Evolutionary conservation across 1,140 invertebrate genomes (phyloP).

Genomic region (Cataglyphis hispanica): DNA sequence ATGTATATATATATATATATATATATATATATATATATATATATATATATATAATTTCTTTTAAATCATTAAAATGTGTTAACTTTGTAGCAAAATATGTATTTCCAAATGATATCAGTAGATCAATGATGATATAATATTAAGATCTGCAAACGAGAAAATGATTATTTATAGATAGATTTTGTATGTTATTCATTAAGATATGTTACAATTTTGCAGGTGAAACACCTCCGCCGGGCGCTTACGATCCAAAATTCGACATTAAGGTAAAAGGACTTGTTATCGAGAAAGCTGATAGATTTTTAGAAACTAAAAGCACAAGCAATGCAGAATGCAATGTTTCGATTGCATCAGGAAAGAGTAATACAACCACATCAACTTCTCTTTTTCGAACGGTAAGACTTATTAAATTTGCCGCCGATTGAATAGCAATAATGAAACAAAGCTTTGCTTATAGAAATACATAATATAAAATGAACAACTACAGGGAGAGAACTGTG

Average conservation of each 20-base stretch:
- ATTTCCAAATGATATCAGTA: not conserved
- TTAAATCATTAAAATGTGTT: not conserved
- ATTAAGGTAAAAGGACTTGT: constrained; percentile 80
- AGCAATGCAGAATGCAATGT: constrained; percentile 76
- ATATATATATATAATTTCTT: not conserved
- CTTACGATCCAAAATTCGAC: constrained; percentile 84
- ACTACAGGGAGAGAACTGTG: too few relatives aligned
- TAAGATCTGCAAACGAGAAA: not conserved
- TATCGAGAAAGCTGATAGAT: constrained; percentile 82
- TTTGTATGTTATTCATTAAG: constrained; percentile 4
- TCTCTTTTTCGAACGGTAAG: constrained; percentile 55
- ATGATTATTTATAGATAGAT: not conserved
- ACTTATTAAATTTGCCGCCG: not conserved
- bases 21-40: too few relatives aligned
- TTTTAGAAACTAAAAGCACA: constrained; percentile 81
- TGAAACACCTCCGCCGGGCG: constrained; percentile 83
- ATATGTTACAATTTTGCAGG: constrained; percentile 71
- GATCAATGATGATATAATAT: not conserved
- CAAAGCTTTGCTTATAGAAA: not conserved
- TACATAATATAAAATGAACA: not conserved
- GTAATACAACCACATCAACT: not conserved
- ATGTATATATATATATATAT: too few relatives aligned
- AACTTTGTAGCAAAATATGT: not conserved
- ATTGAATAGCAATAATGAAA: not conserved
- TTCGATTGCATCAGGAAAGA: constrained; percentile 76